Evolutionary conservation across 2,113 vertebrate species (phyloP), one percentile per base, ranked within the genome.

Genomic region (Apodemus speciosus): DNA sequence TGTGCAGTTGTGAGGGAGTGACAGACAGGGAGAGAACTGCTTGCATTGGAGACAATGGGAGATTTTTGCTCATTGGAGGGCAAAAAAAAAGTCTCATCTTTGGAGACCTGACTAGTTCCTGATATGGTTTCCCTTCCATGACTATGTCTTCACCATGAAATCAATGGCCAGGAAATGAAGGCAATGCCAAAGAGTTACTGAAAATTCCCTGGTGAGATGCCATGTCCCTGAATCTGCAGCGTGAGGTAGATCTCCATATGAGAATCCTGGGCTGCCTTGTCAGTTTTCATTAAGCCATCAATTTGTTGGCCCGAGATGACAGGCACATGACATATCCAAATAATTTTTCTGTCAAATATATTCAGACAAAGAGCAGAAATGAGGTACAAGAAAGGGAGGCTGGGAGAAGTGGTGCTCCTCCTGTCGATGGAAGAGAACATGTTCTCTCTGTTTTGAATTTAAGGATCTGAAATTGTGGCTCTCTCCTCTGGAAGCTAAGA

Each of bases 321-420:
- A 97, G 64, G 88, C 93, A 64, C 88, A 79, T 86, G 94, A 96
- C 93, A 88, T 92, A 93, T 88, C 87, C 91, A 94, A 88, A 71
- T 88, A 94, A 94, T 90, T 94, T 92, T 72, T 94, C 93, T 96
- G 96, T 96, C 95, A 95, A 87, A 56, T 94, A 62, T 46, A 1
- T 77, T 90, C 87, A 96, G 94, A 95, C 85, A 79, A 81, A 94
- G 58, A 91, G n/a, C 92, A 88, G 91, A 92, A 60, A 77, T 40
- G 75, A 87, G 80, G 75, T 49, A 66, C 2, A 38, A 68, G 64
- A 85, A 93, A 91, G 73, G 0, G 6, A 79, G 62, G 56, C 21
- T 83, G 84, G 86, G 94, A 83, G 86, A 64, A 88, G 83, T 0
- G 0, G 35, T 18, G 16, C 87, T 93, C 92, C 79, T 95, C 68